Percentiles rank a stretch among this genome's conserved stretches.
Evolutionary conservation across 1,140 invertebrate genomes (phyloP).

Genomic region (Mactra quadrangularis): DNA sequence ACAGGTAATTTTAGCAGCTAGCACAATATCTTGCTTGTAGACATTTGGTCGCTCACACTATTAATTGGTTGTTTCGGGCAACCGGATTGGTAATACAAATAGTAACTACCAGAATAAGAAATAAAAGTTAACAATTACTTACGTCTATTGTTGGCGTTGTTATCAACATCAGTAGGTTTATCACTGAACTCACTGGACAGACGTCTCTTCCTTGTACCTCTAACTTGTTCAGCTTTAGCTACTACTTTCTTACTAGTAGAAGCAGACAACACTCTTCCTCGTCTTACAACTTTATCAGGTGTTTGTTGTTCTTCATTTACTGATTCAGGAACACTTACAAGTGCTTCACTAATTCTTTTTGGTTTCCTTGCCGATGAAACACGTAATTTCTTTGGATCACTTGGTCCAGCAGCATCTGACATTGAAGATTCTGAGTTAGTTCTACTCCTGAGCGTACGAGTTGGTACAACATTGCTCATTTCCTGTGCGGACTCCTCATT

Average conservation of each 20-base stretch:
- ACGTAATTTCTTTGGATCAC: not conserved
- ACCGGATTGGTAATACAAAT: too few relatives aligned
- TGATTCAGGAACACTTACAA: constrained; percentile 17
- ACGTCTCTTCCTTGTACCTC: constrained; percentile 38
- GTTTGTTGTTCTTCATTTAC: not conserved
- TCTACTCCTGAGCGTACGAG: not conserved
- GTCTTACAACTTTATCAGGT: not conserved
- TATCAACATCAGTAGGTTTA: too few relatives aligned
- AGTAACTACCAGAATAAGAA: too few relatives aligned
- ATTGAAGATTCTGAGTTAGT: not conserved
- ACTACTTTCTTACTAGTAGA: constrained; percentile 45
- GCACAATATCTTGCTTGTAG: too few relatives aligned
- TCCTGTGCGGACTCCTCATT: not conserved
- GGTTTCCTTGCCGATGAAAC: not conserved
- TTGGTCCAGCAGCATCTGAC: constrained; percentile 1
- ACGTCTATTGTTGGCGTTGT: too few relatives aligned
- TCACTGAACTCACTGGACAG: constrained; percentile 22
- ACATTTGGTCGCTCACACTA: too few relatives aligned
- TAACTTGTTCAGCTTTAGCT: not conserved
- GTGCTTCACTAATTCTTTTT: not conserved
- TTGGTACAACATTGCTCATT: not conserved
- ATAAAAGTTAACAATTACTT: too few relatives aligned
- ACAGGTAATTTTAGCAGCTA: too few relatives aligned
- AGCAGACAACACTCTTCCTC: constrained; percentile 30
- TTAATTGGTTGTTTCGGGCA: too few relatives aligned